phyloP scores from a whole-genome alignment of 2,888 invertebrate genomes.

The Hedychridium roseum region DNA sequence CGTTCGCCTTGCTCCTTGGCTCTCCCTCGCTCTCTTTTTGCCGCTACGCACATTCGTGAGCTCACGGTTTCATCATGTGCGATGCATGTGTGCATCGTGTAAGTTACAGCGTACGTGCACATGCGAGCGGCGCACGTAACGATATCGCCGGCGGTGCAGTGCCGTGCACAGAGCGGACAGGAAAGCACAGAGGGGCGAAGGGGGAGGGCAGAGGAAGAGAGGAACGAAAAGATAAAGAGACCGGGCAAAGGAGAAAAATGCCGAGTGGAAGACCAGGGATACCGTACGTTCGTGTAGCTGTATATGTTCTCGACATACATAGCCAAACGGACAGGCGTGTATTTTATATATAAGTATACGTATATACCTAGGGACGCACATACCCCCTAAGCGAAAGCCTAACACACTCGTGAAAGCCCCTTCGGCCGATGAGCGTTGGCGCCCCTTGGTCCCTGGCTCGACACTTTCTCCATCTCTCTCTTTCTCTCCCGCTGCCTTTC shows the following conservation, averaged over 20 bases:
- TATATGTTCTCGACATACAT: conserved; percentile 18
- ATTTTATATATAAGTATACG: not conserved
- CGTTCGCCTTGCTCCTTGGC: no score
- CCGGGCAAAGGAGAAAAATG: conserved; percentile 6
- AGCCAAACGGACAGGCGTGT: conserved; percentile 17
- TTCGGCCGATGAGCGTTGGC: conserved; percentile 53
- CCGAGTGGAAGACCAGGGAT: conserved; percentile 37
- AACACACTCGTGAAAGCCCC: conserved; percentile 53
- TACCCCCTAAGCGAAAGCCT: conserved; percentile 46
- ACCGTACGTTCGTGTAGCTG: conserved; percentile 22
- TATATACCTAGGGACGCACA: conserved; percentile 20
- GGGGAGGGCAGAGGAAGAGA: conserved; percentile 18
- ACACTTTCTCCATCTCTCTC: conserved; percentile 53
- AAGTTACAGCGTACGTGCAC: conserved; percentile 15
- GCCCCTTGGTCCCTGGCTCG: conserved; percentile 48
- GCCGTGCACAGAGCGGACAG: conserved; percentile 15
- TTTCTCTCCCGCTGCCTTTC: conserved; percentile 66
- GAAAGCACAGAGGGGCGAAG: conserved; percentile 26
- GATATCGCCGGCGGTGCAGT: conserved; percentile 28
- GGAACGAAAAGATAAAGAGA: conserved; percentile 8
- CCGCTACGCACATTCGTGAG: conserved; percentile 17
- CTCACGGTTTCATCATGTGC: conserved; percentile 5
- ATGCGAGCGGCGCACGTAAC: conserved; percentile 16
- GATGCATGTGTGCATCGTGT: conserved; percentile 3
- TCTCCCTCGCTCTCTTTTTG: no score